Percentiles rank a stretch among this genome's conserved stretches.
These are phyloP conservation scores for Marmota flaviventris DNA, from an alignment of 2,113 vertebrate genomes.

Conservation along the genomic window DNA sequence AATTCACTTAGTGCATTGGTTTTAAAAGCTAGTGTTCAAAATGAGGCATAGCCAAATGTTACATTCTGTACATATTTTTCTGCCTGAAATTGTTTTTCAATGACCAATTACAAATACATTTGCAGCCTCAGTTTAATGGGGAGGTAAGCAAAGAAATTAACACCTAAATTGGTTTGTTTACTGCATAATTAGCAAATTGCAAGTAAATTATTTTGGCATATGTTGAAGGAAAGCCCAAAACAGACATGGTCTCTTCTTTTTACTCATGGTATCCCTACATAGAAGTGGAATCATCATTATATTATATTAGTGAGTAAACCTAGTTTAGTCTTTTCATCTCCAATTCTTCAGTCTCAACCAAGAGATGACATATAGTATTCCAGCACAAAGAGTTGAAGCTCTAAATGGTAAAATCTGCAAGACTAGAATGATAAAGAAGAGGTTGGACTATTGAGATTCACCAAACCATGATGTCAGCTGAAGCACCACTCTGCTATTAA, in stretches of 20 bases:
- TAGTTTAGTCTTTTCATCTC: background rate
- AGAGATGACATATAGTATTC: background rate
- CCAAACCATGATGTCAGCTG: background rate
- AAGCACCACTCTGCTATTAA: background rate
- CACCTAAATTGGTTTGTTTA: background rate
- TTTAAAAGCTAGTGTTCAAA: constrained; percentile 37
- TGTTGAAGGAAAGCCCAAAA: background rate
- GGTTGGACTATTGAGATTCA: background rate
- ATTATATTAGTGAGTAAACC: constrained; percentile 18
- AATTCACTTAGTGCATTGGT: background rate
- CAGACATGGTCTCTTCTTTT: background rate
- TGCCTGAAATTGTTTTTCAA: background rate
- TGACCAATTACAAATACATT: background rate
- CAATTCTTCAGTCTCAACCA: background rate
- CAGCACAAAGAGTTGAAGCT: background rate
- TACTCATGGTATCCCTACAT: background rate
- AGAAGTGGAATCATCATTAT: constrained; percentile 45
- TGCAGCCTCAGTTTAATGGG: background rate
- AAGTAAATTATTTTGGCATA: constrained; percentile 53
- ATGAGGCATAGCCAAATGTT: background rate
- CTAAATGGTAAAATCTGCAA: background rate
- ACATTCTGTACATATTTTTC: background rate
- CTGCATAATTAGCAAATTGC: background rate
- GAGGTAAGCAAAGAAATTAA: background rate
- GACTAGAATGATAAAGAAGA: background rate